A percentile compares a stretch with the other conserved stretches of the same genome.
Conservation (phyloP, 2,113 vertebrate species). For the Penelope pileata region DNA sequence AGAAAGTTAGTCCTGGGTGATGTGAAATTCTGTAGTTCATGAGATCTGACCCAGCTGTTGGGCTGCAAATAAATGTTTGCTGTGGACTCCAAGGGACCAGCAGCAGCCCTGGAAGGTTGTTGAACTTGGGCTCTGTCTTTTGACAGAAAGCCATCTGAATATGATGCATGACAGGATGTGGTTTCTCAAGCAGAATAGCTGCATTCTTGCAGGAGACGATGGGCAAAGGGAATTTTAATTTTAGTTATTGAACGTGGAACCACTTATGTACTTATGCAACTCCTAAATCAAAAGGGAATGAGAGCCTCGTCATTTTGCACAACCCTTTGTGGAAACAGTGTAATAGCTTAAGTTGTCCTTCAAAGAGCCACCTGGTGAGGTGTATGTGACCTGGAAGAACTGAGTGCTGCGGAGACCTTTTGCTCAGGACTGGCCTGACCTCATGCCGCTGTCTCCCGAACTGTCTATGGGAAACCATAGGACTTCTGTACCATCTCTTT, state of each 20-base stretch:
- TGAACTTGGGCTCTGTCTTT: neutral
- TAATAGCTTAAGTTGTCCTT: neutral
- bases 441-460: neutral
- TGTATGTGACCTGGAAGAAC: neutral
- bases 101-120: neutral
- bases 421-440: neutral
- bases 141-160: neutral
- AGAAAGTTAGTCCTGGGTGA: neutral
- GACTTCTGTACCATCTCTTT: neutral
- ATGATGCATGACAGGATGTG: neutral
- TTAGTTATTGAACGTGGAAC: neutral
- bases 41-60: neutral
- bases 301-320: neutral
- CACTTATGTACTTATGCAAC: neutral
- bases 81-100: neutral
- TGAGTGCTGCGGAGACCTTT: neutral
- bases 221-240: neutral
- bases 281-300: neutral
- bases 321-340: neutral
- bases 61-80: neutral
- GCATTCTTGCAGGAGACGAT: neutral
- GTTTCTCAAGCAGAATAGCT: neutral
- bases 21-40: neutral
- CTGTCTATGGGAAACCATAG: neutral
- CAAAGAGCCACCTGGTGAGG: neutral